Evolutionary conservation across 2,113 vertebrate species (phyloP).

Genomic region (Natator depressus): DNA sequence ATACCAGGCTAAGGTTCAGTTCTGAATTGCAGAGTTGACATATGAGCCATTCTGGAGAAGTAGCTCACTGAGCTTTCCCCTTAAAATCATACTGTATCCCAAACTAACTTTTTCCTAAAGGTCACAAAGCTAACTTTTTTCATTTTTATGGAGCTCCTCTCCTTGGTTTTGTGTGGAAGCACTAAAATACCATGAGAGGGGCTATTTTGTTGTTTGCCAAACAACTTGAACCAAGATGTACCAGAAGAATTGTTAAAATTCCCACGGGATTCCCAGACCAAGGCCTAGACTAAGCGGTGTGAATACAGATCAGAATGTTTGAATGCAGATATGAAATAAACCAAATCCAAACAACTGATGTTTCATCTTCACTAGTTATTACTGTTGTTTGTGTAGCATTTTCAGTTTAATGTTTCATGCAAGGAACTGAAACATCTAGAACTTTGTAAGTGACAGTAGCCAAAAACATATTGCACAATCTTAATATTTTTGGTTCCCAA

Average conservation of each 20-base stretch:
- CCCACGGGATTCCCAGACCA: not conserved
- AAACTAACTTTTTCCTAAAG: not conserved
- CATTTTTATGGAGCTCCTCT: constrained; percentile 2
- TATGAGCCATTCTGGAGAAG: not conserved
- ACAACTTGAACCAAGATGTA: not conserved
- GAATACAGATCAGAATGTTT: not conserved
- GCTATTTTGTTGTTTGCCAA: not conserved
- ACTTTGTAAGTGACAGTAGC: not conserved
- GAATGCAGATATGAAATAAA: not conserved
- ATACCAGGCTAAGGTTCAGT: not conserved
- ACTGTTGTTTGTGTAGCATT: not conserved
- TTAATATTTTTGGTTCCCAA: not conserved
- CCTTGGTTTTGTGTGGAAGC: not conserved
- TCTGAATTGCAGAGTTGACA: not conserved
- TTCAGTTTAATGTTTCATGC: not conserved
- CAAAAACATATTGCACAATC: not conserved
- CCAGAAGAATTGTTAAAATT: not conserved
- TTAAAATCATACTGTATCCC: not conserved
- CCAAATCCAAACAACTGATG: not conserved
- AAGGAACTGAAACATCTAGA: constrained; percentile 31
- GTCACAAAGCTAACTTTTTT: not conserved
- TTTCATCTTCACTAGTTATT: constrained; percentile 21
- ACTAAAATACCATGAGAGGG: not conserved
- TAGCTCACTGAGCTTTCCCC: not conserved
- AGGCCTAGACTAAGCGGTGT: constrained; percentile 14